These are phyloP conservation scores for Pseudopipra pipra DNA, from an alignment of 2,113 vertebrate genomes.

Conservation along the genomic window DNA sequence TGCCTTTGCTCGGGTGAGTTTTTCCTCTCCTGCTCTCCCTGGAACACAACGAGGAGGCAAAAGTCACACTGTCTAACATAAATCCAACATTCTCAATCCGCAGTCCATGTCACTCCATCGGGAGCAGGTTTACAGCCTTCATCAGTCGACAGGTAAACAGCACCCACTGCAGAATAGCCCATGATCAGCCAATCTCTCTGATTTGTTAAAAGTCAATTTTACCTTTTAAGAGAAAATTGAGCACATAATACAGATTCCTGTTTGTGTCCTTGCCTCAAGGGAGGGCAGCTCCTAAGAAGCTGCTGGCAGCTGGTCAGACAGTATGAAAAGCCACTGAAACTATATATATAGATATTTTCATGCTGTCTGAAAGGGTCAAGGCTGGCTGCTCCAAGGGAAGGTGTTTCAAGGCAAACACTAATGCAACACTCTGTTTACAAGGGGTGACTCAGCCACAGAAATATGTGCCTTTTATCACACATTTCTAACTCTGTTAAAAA, in stretches of 20 bases:
- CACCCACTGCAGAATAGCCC: not conserved
- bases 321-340: not conserved
- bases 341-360: not conserved
- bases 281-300: not conserved
- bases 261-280: not conserved
- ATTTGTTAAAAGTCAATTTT: not conserved
- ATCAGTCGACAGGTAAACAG: not conserved
- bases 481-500: not conserved
- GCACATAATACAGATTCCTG: not conserved
- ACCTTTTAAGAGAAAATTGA: not conserved
- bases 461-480: not conserved
- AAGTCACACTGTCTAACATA: not conserved
- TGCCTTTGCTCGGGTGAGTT: not conserved
- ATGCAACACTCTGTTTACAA: not conserved
- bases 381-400: not conserved
- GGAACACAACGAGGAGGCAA: not conserved
- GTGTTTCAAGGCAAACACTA: constrained; percentile 20
- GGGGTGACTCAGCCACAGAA: not conserved
- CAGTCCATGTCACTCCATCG: rapidly evolving
- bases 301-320: constrained; percentile 13
- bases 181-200: not conserved
- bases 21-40: not conserved
- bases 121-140: not conserved
- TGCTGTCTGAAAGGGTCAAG: constrained; percentile 12
- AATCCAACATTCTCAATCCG: not conserved